Evolutionary conservation across 2,113 vertebrate species (phyloP), one percentile per base, ranked within the genome.

Genomic region (Leuciscus idus): DNA sequence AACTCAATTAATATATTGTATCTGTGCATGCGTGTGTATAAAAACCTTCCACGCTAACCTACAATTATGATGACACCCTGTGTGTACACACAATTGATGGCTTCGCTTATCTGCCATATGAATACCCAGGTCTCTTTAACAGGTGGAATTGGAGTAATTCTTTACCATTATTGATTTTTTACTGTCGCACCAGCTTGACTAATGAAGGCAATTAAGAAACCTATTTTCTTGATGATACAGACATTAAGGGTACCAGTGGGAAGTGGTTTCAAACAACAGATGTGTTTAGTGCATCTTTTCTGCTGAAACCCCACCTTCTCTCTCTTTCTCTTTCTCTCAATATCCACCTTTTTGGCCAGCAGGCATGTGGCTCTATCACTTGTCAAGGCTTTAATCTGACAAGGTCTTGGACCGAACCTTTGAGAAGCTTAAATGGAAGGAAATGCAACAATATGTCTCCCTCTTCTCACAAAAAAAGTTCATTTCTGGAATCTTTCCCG

Each of bases 121-220:
- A 82, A 84, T 81, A 80, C 76, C 12, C 64, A 46, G 68, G 59
- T 59, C 72, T 57, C 52, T 84, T 89, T 83, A 90, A 90, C 89
- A 89, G 87, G 87, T 89, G 76, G 88, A 85, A 87, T 82, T 81
- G 73, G 64, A 85, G 83, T 83, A 72, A 88, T 88, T 89, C 83
- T 79, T 89, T 89, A 89, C 77, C 23, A 28, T 90, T 91, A 90
- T 91, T 90, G 88, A 91, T 90, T 90, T 89, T 86, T 89, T 89
- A 89, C 83, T 86, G 87, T 90, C 90, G 72, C 87, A 81, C 81
- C 68, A 85, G 74, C 79, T 88, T 90, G 90, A 91, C 81, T 90
- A 90, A 91, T 91, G 90, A 90, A 83, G 75, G 80, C 84, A 87
- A 91, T 91, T 89, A 89, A 86, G 85, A 72, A 64, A 80, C 72